Evolutionary conservation across 2,888 invertebrate genomes (phyloP).

Genomic region (Rhyacophila evoluta): DNA sequence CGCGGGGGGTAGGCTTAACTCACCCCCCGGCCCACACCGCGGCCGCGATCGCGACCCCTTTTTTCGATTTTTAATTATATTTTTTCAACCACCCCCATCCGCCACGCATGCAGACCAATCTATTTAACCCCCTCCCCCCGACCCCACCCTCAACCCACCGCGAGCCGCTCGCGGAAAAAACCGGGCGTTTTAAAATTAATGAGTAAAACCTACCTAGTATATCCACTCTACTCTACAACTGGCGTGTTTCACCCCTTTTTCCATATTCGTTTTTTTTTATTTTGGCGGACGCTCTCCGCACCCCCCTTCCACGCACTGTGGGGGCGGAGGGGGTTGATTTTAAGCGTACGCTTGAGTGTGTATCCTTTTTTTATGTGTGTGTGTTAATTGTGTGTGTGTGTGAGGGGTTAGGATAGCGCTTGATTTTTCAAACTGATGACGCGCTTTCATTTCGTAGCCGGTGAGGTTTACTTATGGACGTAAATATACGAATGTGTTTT

Average conservation of each 20-base stretch:
- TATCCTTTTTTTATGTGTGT: background rate
- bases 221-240: constrained; percentile 58
- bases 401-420: constrained; percentile 61
- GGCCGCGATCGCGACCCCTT: constrained; percentile 58
- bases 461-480: constrained; percentile 64
- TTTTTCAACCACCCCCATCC: constrained; percentile 61
- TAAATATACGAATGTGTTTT: constrained; percentile 59
- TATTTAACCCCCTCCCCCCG: constrained; percentile 62
- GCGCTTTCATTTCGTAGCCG: constrained; percentile 72
- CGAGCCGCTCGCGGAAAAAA: constrained; percentile 64
- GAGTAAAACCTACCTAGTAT: constrained; percentile 70
- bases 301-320: constrained; percentile 61
- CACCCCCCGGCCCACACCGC: background rate
- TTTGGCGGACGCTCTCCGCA: constrained; percentile 50
- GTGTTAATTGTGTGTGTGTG: constrained; percentile 36
- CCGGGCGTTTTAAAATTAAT: constrained; percentile 73
- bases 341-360: constrained; percentile 60
- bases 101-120: constrained; percentile 71
- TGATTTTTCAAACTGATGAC: constrained; percentile 74
- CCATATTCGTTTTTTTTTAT: constrained; percentile 54
- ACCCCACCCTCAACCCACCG: constrained; percentile 44
- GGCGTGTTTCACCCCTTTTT: constrained; percentile 53
- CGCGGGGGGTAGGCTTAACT: constrained; percentile 68
- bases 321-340: constrained; percentile 69
- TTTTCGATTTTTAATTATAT: constrained; percentile 73